Conservation (phyloP, 1,140 invertebrate genomes). For the Sarcophaga peregrina region DNA sequence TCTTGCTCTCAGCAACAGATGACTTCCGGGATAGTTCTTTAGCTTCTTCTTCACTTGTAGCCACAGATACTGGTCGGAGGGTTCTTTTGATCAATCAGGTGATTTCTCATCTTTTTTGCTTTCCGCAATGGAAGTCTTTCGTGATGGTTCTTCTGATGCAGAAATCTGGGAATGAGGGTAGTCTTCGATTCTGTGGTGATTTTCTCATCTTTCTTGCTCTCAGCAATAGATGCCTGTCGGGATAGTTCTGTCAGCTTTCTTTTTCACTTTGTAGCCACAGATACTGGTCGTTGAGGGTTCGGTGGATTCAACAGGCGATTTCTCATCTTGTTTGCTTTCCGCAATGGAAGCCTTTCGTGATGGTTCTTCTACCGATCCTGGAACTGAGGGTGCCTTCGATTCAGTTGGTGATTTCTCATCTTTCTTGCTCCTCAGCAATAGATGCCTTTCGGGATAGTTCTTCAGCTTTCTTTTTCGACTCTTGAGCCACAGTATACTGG, state of each 20-base stretch:
- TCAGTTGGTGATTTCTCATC: constrained; percentile 32
- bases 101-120: constrained; percentile 47
- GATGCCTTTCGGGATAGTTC: constrained; percentile 49
- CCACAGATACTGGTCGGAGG: constrained; percentile 44
- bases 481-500: constrained; percentile 43
- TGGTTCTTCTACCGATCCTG: constrained; percentile 28
- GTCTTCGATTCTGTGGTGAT: neutral
- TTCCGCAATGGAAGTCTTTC: no score
- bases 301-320: constrained; percentile 41
- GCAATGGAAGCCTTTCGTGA: constrained; percentile 49
- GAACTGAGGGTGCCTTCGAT: constrained; percentile 4
- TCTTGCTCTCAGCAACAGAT: constrained; percentile 43
- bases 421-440: constrained; percentile 17
- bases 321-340: constrained; percentile 36
- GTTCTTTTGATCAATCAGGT: constrained; percentile 33
- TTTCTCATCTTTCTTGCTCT: constrained; percentile 30
- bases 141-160: no score
- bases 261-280: constrained; percentile 33
- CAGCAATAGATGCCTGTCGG: constrained; percentile 39
- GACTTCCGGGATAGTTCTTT: constrained; percentile 43
- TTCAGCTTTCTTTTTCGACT: constrained; percentile 25
- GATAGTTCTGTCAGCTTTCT: neutral
- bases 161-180: neutral
- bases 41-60: constrained; percentile 12
- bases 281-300: constrained; percentile 47